These are phyloP conservation scores for Regulus satrapa DNA, from an alignment of 2,113 vertebrate species.

Conservation along the genomic window DNA sequence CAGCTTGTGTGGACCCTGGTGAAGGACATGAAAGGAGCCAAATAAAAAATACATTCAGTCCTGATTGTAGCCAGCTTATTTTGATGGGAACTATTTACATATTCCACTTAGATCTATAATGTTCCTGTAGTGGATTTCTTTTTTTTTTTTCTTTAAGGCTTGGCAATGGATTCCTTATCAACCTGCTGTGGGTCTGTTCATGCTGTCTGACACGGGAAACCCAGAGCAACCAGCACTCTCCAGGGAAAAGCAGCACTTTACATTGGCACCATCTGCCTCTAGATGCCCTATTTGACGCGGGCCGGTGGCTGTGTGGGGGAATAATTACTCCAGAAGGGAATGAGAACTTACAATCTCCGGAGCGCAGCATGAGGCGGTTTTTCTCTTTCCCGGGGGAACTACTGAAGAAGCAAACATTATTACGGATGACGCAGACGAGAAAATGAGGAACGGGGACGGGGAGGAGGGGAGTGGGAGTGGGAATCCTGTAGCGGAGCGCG, in stretches of 20 bases:
- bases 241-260: neutral
- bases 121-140: neutral
- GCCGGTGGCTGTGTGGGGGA: neutral
- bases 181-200: neutral
- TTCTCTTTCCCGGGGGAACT: neutral
- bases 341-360: neutral
- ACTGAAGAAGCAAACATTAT: neutral
- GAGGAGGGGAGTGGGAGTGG: neutral
- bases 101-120: neutral
- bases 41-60: neutral
- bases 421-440: neutral
- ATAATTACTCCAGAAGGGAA: neutral
- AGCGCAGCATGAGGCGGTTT: neutral
- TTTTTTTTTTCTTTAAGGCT: neutral
- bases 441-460: neutral
- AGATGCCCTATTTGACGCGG: neutral
- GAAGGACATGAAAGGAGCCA: slow-evolving; percentile 29
- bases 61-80: neutral
- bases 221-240: accelerated
- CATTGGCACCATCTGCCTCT: neutral
- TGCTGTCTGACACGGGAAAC: neutral
- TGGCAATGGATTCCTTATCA: neutral
- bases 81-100: neutral
- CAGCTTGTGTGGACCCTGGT: neutral
- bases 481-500: accelerated